These are phyloP conservation scores for Poeciliopsis gracilis DNA, from an alignment of 2,797 vertebrate genomes.

Conservation along the genomic window DNA sequence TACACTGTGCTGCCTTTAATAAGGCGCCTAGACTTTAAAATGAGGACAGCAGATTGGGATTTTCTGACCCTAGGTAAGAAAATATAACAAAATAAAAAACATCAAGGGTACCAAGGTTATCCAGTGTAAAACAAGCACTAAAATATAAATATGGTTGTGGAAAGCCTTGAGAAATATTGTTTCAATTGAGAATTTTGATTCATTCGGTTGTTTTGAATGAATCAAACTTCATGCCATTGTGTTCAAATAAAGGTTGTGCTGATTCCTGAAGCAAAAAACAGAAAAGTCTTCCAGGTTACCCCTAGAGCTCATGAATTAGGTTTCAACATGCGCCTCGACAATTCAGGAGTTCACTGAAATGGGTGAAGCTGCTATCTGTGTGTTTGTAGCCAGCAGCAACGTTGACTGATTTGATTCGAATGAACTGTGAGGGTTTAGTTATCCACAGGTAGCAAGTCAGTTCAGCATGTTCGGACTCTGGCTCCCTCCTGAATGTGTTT, in stretches of 20 bases:
- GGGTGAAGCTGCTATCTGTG: conserved; percentile 48
- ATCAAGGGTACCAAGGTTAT: background rate
- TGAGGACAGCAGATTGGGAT: background rate
- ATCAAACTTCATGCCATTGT: conserved; percentile 8
- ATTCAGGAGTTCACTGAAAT: conserved; percentile 59
- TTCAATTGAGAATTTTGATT: background rate
- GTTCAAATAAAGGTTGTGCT: conserved; percentile 12
- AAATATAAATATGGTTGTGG: background rate
- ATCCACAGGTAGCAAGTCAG: conserved; percentile 59
- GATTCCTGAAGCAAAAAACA: conserved; percentile 30
- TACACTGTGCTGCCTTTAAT: background rate
- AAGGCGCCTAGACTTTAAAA: background rate
- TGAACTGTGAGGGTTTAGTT: conserved; percentile 65
- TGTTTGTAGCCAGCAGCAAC: conserved; percentile 50
- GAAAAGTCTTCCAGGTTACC: conserved; percentile 59
- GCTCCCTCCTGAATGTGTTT: conserved; percentile 9
- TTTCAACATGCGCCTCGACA: conserved; percentile 57
- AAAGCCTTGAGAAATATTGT: background rate
- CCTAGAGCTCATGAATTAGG: conserved; percentile 47
- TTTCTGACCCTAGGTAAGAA: background rate
- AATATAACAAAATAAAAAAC: background rate
- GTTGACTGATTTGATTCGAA: conserved; percentile 74
- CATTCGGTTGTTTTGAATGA: background rate
- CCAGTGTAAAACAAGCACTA: background rate
- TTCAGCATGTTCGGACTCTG: conserved; percentile 48